Evolutionary conservation across 2,797 vertebrate genomes (phyloP), one percentile per base, ranked within the genome.

Genomic region (Enteromius mattozi): DNA sequence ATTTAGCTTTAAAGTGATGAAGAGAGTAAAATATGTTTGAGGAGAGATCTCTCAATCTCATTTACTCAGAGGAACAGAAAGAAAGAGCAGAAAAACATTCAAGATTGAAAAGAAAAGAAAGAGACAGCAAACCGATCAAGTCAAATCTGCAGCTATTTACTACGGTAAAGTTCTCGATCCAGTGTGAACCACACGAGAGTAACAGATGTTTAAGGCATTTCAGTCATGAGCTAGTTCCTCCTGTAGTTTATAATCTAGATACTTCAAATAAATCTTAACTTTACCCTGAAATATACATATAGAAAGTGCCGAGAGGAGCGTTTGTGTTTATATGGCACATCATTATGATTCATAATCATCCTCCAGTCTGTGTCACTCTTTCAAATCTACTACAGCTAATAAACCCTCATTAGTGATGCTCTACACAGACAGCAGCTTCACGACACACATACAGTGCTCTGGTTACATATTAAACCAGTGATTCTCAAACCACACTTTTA

Each of bases 131-230:
- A 76, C 3, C 0, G 33, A 33, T 56, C 35, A 12, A 54, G 14
- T 74, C 9, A 10, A 49, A 74, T 21, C 17, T 56, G 30, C n/a
- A 24, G 30, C 30, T 56, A 2, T 76, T 76, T n/a, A 37, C 72
- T 4, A 37, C 1, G 2, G 74, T 56, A 56, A 37, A 24, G 27
- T 12, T 51, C 19, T 35, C 47, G 13, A 24, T 27, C n/a, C 68
- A 16, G 68, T 4, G 30, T 65, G 63, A 65, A 65, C 13, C 63
- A 33, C 27, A 27, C 8, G 40, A 47, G 47, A 33, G 6, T 9
- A 37, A 56, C 49, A n/a, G 63, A 65, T 54, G 30, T 76, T 76
- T 76, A 76, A 76, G 33, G 51, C 74, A 56, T 76, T 76, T 76
- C 49, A 4, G 49, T 56, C 33, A 37, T 56, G 6, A 76, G 1